A percentile compares a stretch with the other conserved stretches of the same genome.
phyloP scores from a whole-genome alignment of 1,140 invertebrate genomes.

The Musca domestica region DNA sequence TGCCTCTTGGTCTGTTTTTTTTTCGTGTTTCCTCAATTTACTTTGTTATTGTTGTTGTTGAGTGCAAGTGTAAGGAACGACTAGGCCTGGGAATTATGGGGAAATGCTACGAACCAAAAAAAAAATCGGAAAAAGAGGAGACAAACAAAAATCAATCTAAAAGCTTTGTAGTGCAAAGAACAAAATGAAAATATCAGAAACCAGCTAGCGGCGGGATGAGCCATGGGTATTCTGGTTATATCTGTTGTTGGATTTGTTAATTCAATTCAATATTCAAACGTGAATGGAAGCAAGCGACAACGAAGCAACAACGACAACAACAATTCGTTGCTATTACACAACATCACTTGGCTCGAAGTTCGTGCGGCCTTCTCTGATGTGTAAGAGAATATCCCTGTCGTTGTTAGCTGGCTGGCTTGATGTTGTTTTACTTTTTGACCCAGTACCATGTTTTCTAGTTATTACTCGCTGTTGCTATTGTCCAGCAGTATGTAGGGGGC shows the following conservation, averaged over 20 bases:
- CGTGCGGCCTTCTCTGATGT: too few relatives aligned
- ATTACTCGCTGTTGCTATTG: constrained; percentile 5
- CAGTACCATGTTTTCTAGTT: constrained; percentile 12
- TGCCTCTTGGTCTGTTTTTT: constrained; percentile 24
- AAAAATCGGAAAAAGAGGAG: constrained; percentile 14
- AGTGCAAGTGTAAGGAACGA: too few relatives aligned
- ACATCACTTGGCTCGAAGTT: too few relatives aligned
- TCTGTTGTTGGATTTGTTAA: neutral
- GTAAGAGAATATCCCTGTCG: neutral
- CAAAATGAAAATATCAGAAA: constrained; percentile 1
- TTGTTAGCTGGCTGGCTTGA: neutral
- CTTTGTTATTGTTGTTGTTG: too few relatives aligned
- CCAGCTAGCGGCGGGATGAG: neutral
- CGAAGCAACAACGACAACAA: neutral
- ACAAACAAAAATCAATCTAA: constrained; percentile 49
- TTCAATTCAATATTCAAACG: constrained; percentile 7
- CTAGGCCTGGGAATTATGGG: too few relatives aligned
- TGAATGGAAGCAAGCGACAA: neutral
- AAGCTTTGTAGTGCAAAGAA: constrained; percentile 34
- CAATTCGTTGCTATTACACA: neutral
- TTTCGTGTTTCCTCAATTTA: constrained; percentile 27
- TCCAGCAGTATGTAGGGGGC: neutral
- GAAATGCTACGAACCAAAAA: constrained; percentile 1
- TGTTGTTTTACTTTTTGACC: constrained; percentile 8
- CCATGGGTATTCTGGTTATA: neutral